A percentile compares a stretch with the other conserved stretches of the same genome.
Evolutionary conservation across 1,140 invertebrate genomes (phyloP).

Genomic region (Zaprionus nigranus): DNA sequence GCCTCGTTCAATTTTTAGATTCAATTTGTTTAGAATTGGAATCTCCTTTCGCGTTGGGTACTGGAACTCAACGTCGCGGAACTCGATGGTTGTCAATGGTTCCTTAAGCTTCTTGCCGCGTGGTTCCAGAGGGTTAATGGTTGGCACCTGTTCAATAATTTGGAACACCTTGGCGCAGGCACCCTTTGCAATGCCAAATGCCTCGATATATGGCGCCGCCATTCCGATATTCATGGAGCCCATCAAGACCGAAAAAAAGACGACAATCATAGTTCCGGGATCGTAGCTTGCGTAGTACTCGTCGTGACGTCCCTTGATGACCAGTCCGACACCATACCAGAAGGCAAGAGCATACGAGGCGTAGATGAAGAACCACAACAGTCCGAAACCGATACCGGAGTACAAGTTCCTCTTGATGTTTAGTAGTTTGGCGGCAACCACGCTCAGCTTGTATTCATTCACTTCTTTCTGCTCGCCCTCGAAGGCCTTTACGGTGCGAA

Average conservation of each 20-base stretch:
- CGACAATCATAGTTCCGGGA: conserved; percentile 88
- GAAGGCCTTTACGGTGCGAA: conserved; percentile 93
- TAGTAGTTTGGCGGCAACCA: conserved; percentile 87
- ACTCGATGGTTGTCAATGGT: conserved; percentile 90
- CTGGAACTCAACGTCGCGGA: conserved; percentile 91
- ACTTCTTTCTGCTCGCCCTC: conserved; percentile 91
- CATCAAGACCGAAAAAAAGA: conserved; percentile 93
- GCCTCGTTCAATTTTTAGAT: conserved; percentile 91
- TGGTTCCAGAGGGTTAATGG: conserved; percentile 90
- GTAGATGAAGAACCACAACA: conserved; percentile 92
- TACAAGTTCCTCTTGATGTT: conserved; percentile 90
- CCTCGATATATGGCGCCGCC: conserved; percentile 93
- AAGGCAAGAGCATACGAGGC: conserved; percentile 91
- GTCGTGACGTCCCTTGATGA: conserved; percentile 86
- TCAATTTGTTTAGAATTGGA: conserved; percentile 90
- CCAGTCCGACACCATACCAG: conserved; percentile 92
- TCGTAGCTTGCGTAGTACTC: conserved; percentile 85
- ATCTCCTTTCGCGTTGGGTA: conserved; percentile 94
- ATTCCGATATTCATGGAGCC: conserved; percentile 95
- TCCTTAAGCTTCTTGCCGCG: conserved; percentile 87
- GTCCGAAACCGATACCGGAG: conserved; percentile 89
- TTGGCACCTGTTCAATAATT: conserved; percentile 92
- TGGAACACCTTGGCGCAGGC: conserved; percentile 94
- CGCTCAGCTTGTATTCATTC: conserved; percentile 87
- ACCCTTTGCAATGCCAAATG: conserved; percentile 91